Evolutionary conservation across 2,113 vertebrate species (phyloP), one percentile per base, ranked within the genome.

Genomic region (Pygathrix nemaeus): DNA sequence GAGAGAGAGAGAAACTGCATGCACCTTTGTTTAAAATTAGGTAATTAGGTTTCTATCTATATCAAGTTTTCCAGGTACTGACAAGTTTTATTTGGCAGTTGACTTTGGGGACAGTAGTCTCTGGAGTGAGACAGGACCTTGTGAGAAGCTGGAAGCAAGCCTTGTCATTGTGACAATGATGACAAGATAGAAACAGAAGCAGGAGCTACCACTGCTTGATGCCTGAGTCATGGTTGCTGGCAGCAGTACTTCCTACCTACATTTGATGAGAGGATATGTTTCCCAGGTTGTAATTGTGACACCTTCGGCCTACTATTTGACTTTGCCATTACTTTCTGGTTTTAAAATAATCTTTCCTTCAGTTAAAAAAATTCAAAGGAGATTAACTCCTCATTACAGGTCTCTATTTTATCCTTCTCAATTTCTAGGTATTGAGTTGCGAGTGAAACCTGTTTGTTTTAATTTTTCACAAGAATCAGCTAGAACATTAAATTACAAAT

Each of bases 401-500:
- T 80, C 82, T 94, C 87, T 50, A 48, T 80, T 83, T 91, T 80
- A 55, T 45, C 84, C 81, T 55, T 61, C 3, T 88, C 20, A 85
- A 40, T 32, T 89, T 95, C 64, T 88, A 87, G 27, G 64, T 59
- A 89, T 35, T 94, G 13, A 45, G 8, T 35, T 81, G 21, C 3
- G 14, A 88, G 55, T 57, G 13, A 88, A 92, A 68, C 52, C 87
- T 30, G 78, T 88, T 75, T 94, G 35, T 79, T 88, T 95, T 52
- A 75, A 82, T 85, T 94, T 86, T 75, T 90, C 40, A 82, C 20
- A 13, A 79, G 72, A 92, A 70, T 85, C 93, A 82, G 20, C 38
- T 90, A 45, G 38, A 78, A 70, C 17, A 66, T n/a, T 70, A 52
- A 80, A 94, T 96, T 86, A 81, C 66, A 90, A 91, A 89, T 89